Conservation (phyloP, 2,113 vertebrate species). For the Ahaetulla prasina region DNA sequence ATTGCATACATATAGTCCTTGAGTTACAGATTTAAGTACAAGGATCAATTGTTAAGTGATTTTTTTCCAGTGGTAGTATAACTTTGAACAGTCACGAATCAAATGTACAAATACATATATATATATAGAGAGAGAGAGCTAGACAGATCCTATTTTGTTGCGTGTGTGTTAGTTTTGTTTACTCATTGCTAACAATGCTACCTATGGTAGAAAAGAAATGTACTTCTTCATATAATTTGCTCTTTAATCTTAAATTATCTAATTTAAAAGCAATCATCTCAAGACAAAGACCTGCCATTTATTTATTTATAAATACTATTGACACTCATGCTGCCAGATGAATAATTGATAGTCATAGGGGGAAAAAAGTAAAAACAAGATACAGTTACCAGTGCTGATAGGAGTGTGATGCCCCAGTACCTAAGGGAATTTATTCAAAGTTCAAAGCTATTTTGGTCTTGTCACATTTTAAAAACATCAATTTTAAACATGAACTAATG, state of each 20-base stretch:
- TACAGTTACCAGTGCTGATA: neutral
- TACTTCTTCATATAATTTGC: neutral
- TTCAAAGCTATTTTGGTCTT: neutral
- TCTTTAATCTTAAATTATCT: neutral
- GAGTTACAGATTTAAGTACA: neutral
- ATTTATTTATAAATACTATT: constrained; percentile 23
- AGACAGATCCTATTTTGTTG: neutral
- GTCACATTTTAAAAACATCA: neutral
- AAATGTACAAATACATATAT: neutral
- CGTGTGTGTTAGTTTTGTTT: fast-evolving
- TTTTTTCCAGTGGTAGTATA: neutral
- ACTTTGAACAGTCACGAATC: neutral
- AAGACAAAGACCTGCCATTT: constrained; percentile 3
- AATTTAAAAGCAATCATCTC: neutral
- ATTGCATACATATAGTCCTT: neutral
- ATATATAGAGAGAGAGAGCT: no score
- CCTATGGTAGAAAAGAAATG: neutral
- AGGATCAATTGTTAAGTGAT: neutral
- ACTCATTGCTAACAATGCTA: neutral
- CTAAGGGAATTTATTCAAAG: neutral
- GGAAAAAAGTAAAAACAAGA: constrained; percentile 17
- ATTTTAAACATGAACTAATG: neutral
- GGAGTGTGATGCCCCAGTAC: neutral
- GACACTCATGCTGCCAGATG: neutral
- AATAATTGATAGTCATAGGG: constrained; percentile 11